These are phyloP conservation scores for Cydia fagiglandana DNA, from an alignment of 1,140 invertebrate species.

Conservation along the genomic window DNA sequence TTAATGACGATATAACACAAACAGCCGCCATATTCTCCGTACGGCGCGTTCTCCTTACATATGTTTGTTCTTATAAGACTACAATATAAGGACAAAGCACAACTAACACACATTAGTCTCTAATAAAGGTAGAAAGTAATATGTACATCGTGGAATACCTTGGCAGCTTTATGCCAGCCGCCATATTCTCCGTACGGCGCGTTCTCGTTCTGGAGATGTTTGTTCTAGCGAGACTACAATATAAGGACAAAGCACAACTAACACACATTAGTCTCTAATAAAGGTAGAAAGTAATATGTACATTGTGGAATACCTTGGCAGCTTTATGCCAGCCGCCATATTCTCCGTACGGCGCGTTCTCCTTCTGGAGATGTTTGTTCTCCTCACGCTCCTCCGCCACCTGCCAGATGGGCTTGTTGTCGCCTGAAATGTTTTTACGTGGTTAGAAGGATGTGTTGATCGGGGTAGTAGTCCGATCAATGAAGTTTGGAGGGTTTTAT, in stretches of 20 bases:
- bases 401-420: conserved; percentile 99
- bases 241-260: background rate
- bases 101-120: background rate
- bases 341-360: conserved; percentile 94
- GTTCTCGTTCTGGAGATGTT: conserved; percentile 94
- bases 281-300: conserved; percentile 24
- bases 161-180: conserved; percentile 99
- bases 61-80: conserved; percentile 84
- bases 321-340: conserved; percentile 99
- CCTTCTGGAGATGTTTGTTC: conserved; percentile 94
- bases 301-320: conserved; percentile 83
- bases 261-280: background rate
- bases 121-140: conserved; percentile 11
- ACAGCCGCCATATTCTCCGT: too few relatives aligned
- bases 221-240: conserved; percentile 82
- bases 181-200: conserved; percentile 96
- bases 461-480: conserved; percentile 4
- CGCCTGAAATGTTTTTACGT: conserved; percentile 79
- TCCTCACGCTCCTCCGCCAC: conserved; percentile 98
- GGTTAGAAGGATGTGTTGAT: conserved; percentile 17
- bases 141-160: conserved; percentile 70
- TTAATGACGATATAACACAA: too few relatives aligned
- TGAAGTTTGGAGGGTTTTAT: background rate
- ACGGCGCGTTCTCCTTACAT: conserved; percentile 92
- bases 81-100: background rate